A percentile compares a stretch with the other conserved stretches of the same genome.
Conservation (phyloP, 2,888 invertebrate species). For the Eugnorisma glareosa region DNA sequence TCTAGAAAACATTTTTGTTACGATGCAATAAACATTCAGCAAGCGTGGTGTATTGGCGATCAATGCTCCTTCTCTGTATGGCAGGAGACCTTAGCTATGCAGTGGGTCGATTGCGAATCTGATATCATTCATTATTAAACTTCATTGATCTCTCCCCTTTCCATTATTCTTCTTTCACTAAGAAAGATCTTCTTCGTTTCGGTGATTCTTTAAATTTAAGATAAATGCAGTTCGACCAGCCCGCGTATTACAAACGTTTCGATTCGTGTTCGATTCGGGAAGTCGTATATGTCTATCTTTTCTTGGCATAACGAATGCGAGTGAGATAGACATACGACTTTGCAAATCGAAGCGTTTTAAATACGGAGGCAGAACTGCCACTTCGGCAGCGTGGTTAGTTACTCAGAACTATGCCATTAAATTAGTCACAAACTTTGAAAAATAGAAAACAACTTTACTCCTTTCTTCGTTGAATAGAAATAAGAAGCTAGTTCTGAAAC, state of each 20-base stretch:
- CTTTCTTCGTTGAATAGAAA: background rate
- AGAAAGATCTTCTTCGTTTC: background rate
- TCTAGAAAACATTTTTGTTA: background rate
- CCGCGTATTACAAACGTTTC: too few relatives aligned
- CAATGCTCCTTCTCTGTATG: background rate
- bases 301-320: too few relatives aligned
- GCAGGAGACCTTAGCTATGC: background rate
- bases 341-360: too few relatives aligned
- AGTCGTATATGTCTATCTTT: too few relatives aligned
- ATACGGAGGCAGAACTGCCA: too few relatives aligned
- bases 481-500: conserved; percentile 3
- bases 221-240: background rate
- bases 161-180: background rate
- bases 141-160: too few relatives aligned
- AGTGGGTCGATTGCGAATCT: background rate
- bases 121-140: background rate
- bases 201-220: background rate
- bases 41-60: background rate
- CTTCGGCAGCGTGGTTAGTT: background rate
- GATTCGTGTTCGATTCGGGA: too few relatives aligned
- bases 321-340: too few relatives aligned
- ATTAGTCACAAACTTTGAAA: background rate
- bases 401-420: background rate
- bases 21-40: background rate
- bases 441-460: background rate